These are phyloP conservation scores for Steromphala cineraria DNA, from an alignment of 2,888 invertebrate genomes.

Conservation along the genomic window DNA sequence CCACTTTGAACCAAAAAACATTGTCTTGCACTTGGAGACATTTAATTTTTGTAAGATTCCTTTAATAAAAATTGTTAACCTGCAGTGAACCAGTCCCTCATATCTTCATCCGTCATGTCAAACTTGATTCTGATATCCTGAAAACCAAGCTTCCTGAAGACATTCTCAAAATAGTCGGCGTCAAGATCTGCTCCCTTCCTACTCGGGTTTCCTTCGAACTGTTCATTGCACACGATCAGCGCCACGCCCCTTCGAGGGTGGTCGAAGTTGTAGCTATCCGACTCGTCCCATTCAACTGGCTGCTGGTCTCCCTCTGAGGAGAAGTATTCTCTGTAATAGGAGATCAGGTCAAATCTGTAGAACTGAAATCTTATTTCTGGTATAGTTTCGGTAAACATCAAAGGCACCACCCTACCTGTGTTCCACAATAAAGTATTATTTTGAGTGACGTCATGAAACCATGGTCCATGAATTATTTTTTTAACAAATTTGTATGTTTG, in stretches of 20 bases:
- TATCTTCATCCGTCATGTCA: background rate
- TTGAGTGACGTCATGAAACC: too few relatives aligned
- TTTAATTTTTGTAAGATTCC: too few relatives aligned
- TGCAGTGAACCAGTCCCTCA: background rate
- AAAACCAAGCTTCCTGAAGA: slow-evolving; percentile 79
- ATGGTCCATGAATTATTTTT: too few relatives aligned
- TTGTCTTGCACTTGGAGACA: too few relatives aligned
- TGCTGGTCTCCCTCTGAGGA: background rate
- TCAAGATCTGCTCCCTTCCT: slow-evolving; percentile 89
- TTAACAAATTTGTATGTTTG: too few relatives aligned
- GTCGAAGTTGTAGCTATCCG: slow-evolving; percentile 87
- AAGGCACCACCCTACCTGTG: too few relatives aligned
- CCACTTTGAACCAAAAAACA: too few relatives aligned
- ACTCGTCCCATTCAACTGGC: slow-evolving; percentile 30
- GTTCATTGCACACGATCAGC: slow-evolving; percentile 91
- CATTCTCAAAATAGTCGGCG: slow-evolving; percentile 82
- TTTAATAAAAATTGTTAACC: background rate
- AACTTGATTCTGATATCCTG: slow-evolving; percentile 81
- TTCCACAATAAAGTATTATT: too few relatives aligned
- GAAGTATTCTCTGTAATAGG: too few relatives aligned
- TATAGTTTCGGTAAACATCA: too few relatives aligned
- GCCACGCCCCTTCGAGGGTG: slow-evolving; percentile 87
- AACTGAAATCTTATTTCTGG: too few relatives aligned
- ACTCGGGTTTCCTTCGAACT: slow-evolving; percentile 79
- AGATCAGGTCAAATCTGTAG: too few relatives aligned